Evolutionary conservation across 2,888 invertebrate species (phyloP), one percentile per base, ranked within the genome.

Genomic region (Meloe dianella): DNA sequence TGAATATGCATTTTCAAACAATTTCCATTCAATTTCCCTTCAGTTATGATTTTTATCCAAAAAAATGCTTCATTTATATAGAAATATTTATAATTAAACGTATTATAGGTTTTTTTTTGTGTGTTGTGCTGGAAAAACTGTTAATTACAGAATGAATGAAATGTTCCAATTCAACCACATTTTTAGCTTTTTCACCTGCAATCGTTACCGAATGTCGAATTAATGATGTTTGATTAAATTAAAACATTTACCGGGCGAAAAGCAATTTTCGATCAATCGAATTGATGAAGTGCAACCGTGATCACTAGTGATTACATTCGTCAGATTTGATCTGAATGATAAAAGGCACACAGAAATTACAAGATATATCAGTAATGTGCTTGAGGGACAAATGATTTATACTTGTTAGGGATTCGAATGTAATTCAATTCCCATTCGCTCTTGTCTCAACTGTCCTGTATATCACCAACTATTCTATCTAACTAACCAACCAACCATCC

Each of bases 361-460:
- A 47, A 47, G 47, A 47, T 47, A 47, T 7, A 22, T 20, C 47
- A 47, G 47, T 47, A 20, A 47, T 47, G 47, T 20, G 47, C 47
- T 47, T 47, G 47, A 47, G 47, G 47, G 47, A 10, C 47, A 20
- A 47, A 47, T 47, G 47, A 47, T 47, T 47, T 47, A 47, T 47
- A 47, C 8, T 47, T 20, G 47, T 47, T 47, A 20, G 47, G 20
- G 20, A 22, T 20, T 20, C 47, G 47, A 47, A 47, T 47, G 47
- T 47, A 47, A 47, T 47, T 47, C 47, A 47, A 47, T 47, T 20
- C 47, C 47, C 47, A 47, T 47, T 47, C 20, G 47, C 47, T 47
- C 47, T 47, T 47, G 47, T 47, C 47, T 47, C 47, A 47, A 47
- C 47, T 47, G 47, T 47, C 47, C 47, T 47, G 20, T 47, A 47